These are phyloP conservation scores for Apteryx owenii DNA, from an alignment of 2,113 vertebrate species.

Conservation along the genomic window DNA sequence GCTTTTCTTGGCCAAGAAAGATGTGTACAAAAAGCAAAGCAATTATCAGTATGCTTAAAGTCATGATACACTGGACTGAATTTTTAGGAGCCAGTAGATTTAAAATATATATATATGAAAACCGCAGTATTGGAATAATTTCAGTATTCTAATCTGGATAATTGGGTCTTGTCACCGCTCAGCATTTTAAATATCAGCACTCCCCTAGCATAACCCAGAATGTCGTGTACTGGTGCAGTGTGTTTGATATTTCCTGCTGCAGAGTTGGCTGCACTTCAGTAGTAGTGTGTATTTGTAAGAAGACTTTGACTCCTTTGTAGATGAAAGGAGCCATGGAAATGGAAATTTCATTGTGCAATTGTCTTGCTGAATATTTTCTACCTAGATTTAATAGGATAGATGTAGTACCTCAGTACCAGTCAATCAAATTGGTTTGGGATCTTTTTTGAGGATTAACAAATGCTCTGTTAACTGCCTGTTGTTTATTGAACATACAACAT, in stretches of 20 bases:
- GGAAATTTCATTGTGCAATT: conserved; percentile 19
- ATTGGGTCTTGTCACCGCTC: background rate
- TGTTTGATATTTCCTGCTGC: background rate
- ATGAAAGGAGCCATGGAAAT: conserved; percentile 25
- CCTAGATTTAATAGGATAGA: background rate
- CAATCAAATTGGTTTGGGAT: background rate
- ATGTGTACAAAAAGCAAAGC: background rate
- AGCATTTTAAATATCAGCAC: background rate
- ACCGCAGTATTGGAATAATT: background rate
- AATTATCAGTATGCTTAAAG: background rate
- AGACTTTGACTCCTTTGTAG: background rate
- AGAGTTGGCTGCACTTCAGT: background rate
- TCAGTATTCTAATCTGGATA: background rate
- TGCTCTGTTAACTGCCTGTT: background rate
- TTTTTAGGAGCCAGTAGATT: background rate
- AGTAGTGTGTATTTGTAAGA: background rate
- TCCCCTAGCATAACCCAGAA: background rate
- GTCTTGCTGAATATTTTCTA: background rate
- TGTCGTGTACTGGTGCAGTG: background rate
- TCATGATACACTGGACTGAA: background rate
- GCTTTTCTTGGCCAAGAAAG: background rate
- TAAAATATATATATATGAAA: background rate
- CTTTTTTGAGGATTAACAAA: background rate
- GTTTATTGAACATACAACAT: background rate
- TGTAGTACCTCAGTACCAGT: background rate